Percentiles rank a stretch among this genome's conserved stretches.
Conservation (phyloP, 2,113 vertebrate species). For the Nannobrachium achirus region DNA sequence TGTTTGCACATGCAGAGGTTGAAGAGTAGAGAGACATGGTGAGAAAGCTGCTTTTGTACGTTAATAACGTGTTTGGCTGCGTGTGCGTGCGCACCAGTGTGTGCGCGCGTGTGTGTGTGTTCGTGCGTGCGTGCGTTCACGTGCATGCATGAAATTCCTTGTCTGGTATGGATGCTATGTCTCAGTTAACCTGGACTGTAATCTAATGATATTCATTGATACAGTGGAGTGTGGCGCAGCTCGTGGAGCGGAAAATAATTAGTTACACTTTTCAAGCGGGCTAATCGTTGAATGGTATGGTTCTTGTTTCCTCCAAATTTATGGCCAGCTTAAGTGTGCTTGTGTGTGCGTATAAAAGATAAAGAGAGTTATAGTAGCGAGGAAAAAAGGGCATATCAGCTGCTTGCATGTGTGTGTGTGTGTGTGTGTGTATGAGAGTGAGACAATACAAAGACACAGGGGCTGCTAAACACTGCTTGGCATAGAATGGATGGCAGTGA, state of each 20-base stretch:
- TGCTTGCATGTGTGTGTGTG: slow-evolving; percentile 17
- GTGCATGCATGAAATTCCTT: too few relatives aligned
- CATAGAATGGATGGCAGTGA: too few relatives aligned
- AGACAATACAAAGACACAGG: not conserved
- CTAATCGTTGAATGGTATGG: slow-evolving; percentile 53
- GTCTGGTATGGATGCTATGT: slow-evolving; percentile 29
- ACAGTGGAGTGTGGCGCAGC: slow-evolving; percentile 49
- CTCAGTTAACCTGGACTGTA: slow-evolving; percentile 40
- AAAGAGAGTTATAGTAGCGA: slow-evolving; percentile 6
- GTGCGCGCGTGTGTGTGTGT: not conserved
- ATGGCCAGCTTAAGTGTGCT: slow-evolving; percentile 28
- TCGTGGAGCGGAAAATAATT: slow-evolving; percentile 62
- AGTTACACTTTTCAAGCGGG: slow-evolving; percentile 60
- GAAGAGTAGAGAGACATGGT: too few relatives aligned
- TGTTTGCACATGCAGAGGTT: too few relatives aligned
- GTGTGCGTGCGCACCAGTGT: not conserved
- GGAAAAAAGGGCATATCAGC: not conserved
- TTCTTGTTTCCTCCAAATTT: slow-evolving; percentile 49
- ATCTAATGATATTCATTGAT: slow-evolving; percentile 62
- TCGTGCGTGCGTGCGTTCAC: too few relatives aligned
- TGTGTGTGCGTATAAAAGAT: slow-evolving; percentile 12
- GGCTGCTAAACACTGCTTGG: not conserved
- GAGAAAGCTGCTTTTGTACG: too few relatives aligned
- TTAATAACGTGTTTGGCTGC: too few relatives aligned
- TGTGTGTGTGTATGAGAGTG: not conserved